Percentiles rank a stretch among this genome's conserved stretches.
These are phyloP conservation scores for Hybos culiciformis DNA, from an alignment of 2,888 invertebrate genomes.

Conservation along the genomic window DNA sequence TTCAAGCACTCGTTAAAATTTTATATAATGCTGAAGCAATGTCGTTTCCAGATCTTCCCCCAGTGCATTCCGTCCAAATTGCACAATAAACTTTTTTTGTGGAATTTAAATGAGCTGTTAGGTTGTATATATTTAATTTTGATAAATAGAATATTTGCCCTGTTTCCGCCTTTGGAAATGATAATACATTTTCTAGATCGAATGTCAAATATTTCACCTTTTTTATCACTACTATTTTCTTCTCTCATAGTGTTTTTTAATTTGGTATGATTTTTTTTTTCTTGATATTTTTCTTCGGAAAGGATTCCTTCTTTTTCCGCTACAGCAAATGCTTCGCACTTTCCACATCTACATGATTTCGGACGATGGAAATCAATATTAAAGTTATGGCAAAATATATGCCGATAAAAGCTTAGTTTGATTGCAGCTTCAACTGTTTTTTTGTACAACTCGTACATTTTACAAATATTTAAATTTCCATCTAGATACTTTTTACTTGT, in stretches of 20 bases:
- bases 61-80: not conserved
- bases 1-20: no score
- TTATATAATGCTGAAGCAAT: not conserved
- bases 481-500: constrained; percentile 5
- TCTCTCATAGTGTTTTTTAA: not conserved
- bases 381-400: not conserved
- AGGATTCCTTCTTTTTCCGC: not conserved
- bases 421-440: not conserved
- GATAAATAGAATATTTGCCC: not conserved
- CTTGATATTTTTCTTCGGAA: no score
- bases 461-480: constrained; percentile 6
- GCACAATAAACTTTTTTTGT: not conserved
- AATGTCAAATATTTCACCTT: not conserved
- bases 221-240: not conserved
- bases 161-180: not conserved
- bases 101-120: no score
- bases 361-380: not conserved
- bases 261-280: not conserved
- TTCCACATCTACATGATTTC: not conserved
- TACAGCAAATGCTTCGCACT: not conserved
- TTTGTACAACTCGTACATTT: constrained; percentile 8
- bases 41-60: not conserved
- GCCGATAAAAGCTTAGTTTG: not conserved
- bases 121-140: not conserved
- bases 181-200: not conserved